Conservation (phyloP, 2,113 vertebrate genomes). For the Spermophilus dauricus region DNA sequence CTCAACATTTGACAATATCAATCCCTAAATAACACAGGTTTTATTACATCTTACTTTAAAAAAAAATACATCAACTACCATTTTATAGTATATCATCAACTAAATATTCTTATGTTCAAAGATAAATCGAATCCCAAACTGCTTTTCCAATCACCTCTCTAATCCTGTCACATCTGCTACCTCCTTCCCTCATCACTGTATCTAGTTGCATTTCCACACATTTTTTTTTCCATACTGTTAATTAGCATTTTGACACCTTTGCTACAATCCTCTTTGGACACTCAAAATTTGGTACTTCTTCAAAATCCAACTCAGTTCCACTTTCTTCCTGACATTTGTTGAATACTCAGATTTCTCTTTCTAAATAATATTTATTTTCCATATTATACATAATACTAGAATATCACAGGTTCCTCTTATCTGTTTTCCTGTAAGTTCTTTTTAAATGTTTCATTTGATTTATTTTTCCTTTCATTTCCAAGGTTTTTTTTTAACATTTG, state of each 20-base stretch:
- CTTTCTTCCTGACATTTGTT: background rate
- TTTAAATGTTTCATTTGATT: no score
- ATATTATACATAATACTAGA: background rate
- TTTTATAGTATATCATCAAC: background rate
- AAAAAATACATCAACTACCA: background rate
- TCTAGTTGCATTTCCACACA: background rate
- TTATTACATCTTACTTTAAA: background rate
- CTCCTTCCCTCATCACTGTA: background rate
- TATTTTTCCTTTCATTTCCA: no score
- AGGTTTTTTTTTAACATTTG: no score
- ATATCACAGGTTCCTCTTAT: background rate
- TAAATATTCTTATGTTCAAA: background rate
- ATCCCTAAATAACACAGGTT: background rate
- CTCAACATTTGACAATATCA: background rate
- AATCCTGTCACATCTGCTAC: background rate
- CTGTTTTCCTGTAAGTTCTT: background rate
- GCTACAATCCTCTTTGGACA: background rate
- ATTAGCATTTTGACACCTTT: background rate
- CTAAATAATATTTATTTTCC: background rate
- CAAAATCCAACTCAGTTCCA: background rate
- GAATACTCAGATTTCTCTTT: background rate
- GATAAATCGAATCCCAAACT: background rate
- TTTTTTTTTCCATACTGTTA: background rate
- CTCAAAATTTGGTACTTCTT: background rate
- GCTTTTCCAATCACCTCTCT: background rate